Base-by-base conservation (phyloP, 2,113 vertebrate genomes). In the Diphyllodes magnificus region DNA sequence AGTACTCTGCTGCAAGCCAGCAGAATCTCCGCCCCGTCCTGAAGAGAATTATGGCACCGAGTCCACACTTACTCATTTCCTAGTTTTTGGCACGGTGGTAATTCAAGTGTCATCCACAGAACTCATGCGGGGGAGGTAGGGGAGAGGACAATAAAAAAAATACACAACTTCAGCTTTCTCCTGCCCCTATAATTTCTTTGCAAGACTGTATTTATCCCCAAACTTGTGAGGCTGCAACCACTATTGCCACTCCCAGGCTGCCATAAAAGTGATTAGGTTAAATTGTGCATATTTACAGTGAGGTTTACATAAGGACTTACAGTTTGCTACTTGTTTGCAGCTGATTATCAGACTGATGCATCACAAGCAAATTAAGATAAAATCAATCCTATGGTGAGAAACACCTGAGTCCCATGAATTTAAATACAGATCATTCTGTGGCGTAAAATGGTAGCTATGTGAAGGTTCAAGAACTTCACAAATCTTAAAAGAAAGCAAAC, bases 61-160 rank as follows among this genome's bases (percentile, higher is more conserved):
- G 71, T 82, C 82, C 90, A 90, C 89, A 75, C 39, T 96, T 93
- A 90, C 77, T 92, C 81, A 83, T 30, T 95, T 87, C 71, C 71
- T 96, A 75, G 47, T 37, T 88, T 93, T 96, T 95, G 86, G 90
- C 86, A 93, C 8, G 3, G 39, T 63, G 33, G 12, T 23, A 83
- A 83, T 76, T 86, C 82, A 61, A 88, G 54, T 33, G 77, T 86
- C 93, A 70, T 90, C 54, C 77, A 87, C 53, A 76, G 40, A 79
- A 80, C 16, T 69, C 13, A 44, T 82, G 72, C 0, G 1, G n/a
- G 20, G 45, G 92, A 92, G 45, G 37, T 16, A 59, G 16, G 15
- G 66, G 23, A 82, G 28, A 63, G 47, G 5, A 30, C 7, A 15
- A 50, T 11, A 33, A 54, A 53, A 53, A 49, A 75, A 56, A 25